phyloP scores from a whole-genome alignment of 1,140 invertebrate genomes.

The Microplitis demolitor region DNA sequence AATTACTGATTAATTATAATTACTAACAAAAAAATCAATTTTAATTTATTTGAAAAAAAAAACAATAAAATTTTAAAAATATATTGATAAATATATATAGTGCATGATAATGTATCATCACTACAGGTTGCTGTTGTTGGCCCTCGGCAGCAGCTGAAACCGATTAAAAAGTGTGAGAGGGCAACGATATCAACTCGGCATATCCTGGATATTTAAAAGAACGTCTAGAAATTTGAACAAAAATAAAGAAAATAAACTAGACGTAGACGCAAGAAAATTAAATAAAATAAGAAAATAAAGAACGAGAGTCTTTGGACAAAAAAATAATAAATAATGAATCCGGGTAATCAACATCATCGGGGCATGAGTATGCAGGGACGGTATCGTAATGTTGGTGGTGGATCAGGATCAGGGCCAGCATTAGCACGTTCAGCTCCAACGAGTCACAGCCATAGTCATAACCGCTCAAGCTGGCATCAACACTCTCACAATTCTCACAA shows the following conservation, averaged over 20 bases:
- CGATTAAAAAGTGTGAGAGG: not conserved
- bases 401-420: slow-evolving; percentile 36
- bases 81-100: not conserved
- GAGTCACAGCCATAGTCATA: slow-evolving; percentile 39
- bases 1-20: no score
- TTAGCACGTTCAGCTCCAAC: slow-evolving; percentile 34
- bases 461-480: slow-evolving; percentile 48
- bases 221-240: not conserved
- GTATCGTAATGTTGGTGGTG: slow-evolving; percentile 47
- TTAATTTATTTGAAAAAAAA: no score
- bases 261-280: slow-evolving; percentile 21
- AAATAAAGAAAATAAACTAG: slow-evolving; percentile 20
- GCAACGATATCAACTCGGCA: not conserved
- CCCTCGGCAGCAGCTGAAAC: slow-evolving; percentile 24
- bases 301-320: no score
- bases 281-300: no score
- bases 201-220: not conserved
- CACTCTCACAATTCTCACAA: slow-evolving; percentile 46
- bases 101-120: slow-evolving; percentile 33
- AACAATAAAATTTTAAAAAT: no score
- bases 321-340: slow-evolving; percentile 44
- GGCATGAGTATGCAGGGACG: slow-evolving; percentile 52
- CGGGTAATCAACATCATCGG: slow-evolving; percentile 54
- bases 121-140: slow-evolving; percentile 32
- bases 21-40: no score